A percentile compares a stretch with the other conserved stretches of the same genome.
These are phyloP conservation scores for Drosophila sproati DNA, from an alignment of 1,140 invertebrate genomes.

Conservation along the genomic window DNA sequence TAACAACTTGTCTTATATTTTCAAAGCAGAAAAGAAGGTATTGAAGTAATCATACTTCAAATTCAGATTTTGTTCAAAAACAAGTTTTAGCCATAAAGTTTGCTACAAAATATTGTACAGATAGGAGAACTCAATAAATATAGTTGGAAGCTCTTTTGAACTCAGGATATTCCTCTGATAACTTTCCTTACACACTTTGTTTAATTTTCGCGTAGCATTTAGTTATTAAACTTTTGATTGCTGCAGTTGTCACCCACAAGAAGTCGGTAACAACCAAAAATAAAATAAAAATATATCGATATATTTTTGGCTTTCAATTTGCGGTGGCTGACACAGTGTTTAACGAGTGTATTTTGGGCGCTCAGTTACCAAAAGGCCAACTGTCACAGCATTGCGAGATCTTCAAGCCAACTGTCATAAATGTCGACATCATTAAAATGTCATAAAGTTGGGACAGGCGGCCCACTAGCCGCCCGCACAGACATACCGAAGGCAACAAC, in stretches of 20 bases:
- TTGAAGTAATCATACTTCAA: too few species aligned
- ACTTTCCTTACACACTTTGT: not conserved
- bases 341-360: conserved; percentile 12
- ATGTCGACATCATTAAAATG: conserved; percentile 79
- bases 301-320: conserved; percentile 43
- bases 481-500: not conserved
- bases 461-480: conserved; percentile 6
- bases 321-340: conserved; percentile 8
- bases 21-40: too few species aligned
- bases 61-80: not conserved
- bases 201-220: conserved; percentile 1
- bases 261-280: not conserved
- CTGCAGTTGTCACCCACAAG: conserved; percentile 33
- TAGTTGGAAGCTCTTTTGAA: not conserved
- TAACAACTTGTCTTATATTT: too few species aligned
- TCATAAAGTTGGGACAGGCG: conserved; percentile 56
- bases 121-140: not conserved
- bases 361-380: conserved; percentile 48
- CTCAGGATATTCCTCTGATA: not conserved
- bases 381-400: conserved; percentile 66
- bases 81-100: not conserved
- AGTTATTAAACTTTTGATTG: conserved; percentile 41
- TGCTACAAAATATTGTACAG: not conserved
- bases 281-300: conserved; percentile 24
- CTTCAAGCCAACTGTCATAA: conserved; percentile 72